Conservation (phyloP, 2,888 invertebrate genomes). For the Candidula unifasciata region DNA sequence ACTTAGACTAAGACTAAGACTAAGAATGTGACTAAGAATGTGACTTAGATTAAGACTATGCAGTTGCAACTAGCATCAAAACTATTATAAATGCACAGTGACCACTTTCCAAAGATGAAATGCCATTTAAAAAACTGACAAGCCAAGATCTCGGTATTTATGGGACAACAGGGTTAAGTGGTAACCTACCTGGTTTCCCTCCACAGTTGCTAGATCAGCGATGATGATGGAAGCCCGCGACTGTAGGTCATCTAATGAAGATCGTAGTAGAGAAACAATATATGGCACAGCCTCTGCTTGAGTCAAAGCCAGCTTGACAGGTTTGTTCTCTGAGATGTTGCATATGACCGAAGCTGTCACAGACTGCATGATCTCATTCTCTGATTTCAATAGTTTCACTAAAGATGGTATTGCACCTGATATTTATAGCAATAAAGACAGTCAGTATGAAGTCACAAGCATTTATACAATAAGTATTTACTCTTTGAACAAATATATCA, state of each 20-base stretch:
- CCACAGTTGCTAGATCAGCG: slow-evolving; percentile 75
- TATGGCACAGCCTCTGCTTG: slow-evolving; percentile 70
- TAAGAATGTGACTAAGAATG: too few species aligned
- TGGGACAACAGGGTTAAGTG: too few species aligned
- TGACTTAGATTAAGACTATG: too few species aligned
- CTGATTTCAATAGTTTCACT: slow-evolving; percentile 70
- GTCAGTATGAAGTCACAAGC: too few species aligned
- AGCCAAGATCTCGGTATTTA: too few species aligned
- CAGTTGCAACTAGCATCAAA: too few species aligned
- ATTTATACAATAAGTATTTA: neutral
- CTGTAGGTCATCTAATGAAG: slow-evolving; percentile 76
- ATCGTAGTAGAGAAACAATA: slow-evolving; percentile 73
- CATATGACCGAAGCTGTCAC: slow-evolving; percentile 76
- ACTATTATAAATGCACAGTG: neutral
- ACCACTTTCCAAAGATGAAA: neutral
- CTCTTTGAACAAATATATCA: neutral
- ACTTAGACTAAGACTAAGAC: too few species aligned
- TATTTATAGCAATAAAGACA: neutral
- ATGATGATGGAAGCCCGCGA: slow-evolving; percentile 76
- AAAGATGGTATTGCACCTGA: slow-evolving; percentile 74
- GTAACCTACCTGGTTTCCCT: slow-evolving; percentile 64
- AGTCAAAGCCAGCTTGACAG: slow-evolving; percentile 72
- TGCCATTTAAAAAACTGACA: neutral
- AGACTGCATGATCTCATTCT: slow-evolving; percentile 73
- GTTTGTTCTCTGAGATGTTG: slow-evolving; percentile 76